Base-by-base conservation (phyloP, 2,113 vertebrate genomes). In the Tachuris rubrigastra region DNA sequence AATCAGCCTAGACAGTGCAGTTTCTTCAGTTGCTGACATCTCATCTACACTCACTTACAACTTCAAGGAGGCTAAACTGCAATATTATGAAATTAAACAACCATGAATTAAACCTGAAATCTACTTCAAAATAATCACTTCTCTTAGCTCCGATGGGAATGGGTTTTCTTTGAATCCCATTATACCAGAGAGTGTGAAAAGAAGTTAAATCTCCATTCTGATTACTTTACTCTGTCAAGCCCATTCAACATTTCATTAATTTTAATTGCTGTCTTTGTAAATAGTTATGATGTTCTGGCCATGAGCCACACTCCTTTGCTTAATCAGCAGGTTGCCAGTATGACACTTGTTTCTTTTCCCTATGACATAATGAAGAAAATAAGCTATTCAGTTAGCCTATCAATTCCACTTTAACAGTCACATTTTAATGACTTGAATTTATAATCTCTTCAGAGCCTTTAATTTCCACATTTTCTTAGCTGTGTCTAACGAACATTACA, bases 251-350 rank as follows among this genome's bases (percentile, higher is more conserved):
- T 68, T 96, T 91, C 30, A 85, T 93, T 93, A 90, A 96, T 97
- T 96, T 96, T 95, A 94, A 97, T 96, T 91, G 91, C 30, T 87
- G 23, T 12, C 39, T 93, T 90, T 75, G 49, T 83, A 93, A 95
- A 89, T 67, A 81, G 65, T 90, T 87, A 59, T 83, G 50, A 67
- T 72, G 2, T 37, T 63, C 49, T 94, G 89, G 68, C 68, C 18
- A 41, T 13, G 6, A 66, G 56, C 76, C 92, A 92, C 15, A 12
- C 28, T 83, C 10, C 27, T 52, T 46, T 76, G 62, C 55, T 87
- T 49, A 62, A 33, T 75, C 58, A 58, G 11, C 30, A 67, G 6
- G 47, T 78, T 93, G 24, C 28, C 66, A 81, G 18, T 67, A 63
- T 39, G 49, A 73, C 62, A 55, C 23, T 52, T 12, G 31, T 92